Evolutionary conservation across 2,888 invertebrate species (phyloP), one percentile per base, ranked within the genome.

Genomic region (Aporophyla lueneburgensis): DNA sequence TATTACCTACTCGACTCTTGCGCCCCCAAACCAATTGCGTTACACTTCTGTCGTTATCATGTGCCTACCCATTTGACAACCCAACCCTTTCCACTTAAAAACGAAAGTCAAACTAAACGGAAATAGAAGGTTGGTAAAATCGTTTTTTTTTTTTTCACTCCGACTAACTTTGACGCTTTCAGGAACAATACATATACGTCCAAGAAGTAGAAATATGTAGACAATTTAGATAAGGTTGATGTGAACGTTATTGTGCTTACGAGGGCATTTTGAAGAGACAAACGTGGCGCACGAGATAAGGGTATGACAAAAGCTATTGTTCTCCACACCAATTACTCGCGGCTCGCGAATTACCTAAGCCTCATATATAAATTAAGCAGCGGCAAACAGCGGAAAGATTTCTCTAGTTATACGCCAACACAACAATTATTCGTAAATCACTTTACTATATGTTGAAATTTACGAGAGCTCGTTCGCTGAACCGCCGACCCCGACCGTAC

Each of bases 401-500:
- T 96, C 96, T 95, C 96, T 96, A 96, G 96, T 96, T 96, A 96
- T 96, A 96, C 95, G 93, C 95, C 95, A 96, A 95, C 96, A 96
- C 94, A 96, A 96, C 96, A 96, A 96, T 96, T 96, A 96, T 96
- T 96, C 96, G 96, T 96, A 96, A 96, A 96, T 96, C 96, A 96
- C 96, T 96, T 96, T 96, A 96, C 96, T 96, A 96, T 96, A 96
- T 96, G 96, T 96, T 96, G 96, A 96, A 96, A 96, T 96, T 96
- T 96, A 96, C 96, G 96, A 96, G 95, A 95, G 92, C 91, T 91
- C 90, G 92, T 89, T 88, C 88, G 91, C 86, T 86, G 92, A 90
- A 91, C 93, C 92, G 93, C 93, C 92, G 94, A 93, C 92, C 89
- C 90, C 92, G 90, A 88, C 96, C 93, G 89, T 96, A 93, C 84